These are phyloP conservation scores for Protomyctophum bolini DNA, from an alignment of 2,113 vertebrate genomes.

Conservation along the genomic window DNA sequence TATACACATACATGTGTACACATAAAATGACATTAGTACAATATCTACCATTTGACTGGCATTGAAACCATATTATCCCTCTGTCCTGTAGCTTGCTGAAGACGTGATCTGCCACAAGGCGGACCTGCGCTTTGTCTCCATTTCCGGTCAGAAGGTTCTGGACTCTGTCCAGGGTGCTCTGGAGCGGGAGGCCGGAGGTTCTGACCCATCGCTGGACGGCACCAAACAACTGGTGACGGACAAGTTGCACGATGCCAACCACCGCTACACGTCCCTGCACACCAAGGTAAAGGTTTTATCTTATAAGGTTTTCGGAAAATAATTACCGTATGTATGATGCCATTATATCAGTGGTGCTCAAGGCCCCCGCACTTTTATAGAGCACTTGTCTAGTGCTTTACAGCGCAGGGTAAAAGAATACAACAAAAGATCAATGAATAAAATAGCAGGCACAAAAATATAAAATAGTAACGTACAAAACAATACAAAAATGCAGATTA, in stretches of 20 bases:
- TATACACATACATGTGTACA: neutral
- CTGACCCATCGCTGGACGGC: slow-evolving; percentile 67
- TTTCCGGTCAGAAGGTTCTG: slow-evolving; percentile 94
- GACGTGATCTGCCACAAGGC: slow-evolving; percentile 98
- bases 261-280: slow-evolving; percentile 86
- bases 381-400: no score
- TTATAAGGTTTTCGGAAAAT: no score
- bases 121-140: slow-evolving; percentile 93
- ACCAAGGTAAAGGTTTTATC: slow-evolving; percentile 80
- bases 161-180: slow-evolving; percentile 78
- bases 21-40: neutral
- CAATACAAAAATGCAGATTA: no score
- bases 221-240: slow-evolving; percentile 82
- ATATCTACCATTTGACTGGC: no score
- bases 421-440: no score
- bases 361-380: no score
- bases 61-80: neutral
- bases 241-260: slow-evolving; percentile 86
- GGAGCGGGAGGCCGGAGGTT: slow-evolving; percentile 54
- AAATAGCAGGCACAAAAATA: no score
- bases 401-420: no score
- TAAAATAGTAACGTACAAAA: no score
- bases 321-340: no score
- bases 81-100: slow-evolving; percentile 81
- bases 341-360: no score